phyloP scores from a whole-genome alignment of 37 sponge, comb jelly and placozoan species.

The Chondrilla cf. caribensis region DNA sequence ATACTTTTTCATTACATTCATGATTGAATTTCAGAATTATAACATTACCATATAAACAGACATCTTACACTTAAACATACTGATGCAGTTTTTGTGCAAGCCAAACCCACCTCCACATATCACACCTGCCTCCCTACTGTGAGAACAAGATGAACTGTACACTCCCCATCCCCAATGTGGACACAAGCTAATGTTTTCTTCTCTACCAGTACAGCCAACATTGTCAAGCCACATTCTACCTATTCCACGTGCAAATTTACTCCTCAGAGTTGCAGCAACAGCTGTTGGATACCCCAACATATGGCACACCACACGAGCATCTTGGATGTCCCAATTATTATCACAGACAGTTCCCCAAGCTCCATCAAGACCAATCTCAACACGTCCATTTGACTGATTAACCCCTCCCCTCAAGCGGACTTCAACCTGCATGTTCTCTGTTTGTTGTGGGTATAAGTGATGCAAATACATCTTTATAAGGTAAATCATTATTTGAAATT shows the following conservation, averaged over 20 bases:
- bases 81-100: too few relatives aligned
- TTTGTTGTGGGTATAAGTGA: too few relatives aligned
- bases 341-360: neutral
- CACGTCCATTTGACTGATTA: neutral
- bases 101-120: neutral
- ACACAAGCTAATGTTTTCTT: slow-evolving; percentile 1
- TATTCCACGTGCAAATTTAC: neutral
- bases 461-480: too few relatives aligned
- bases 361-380: neutral
- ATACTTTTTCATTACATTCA: too few relatives aligned
- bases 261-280: neutral
- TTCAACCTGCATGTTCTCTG: too few relatives aligned
- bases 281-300: neutral
- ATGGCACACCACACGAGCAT: neutral
- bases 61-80: too few relatives aligned
- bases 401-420: neutral
- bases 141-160: neutral
- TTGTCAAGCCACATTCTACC: neutral
- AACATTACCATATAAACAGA: too few relatives aligned
- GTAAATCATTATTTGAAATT: too few relatives aligned
- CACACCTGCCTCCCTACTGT: neutral
- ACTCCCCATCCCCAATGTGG: neutral
- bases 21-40: too few relatives aligned
- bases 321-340: neutral
- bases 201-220: neutral